phyloP scores from a whole-genome alignment of 2,113 vertebrate genomes.

The Bubo blakistoni region DNA sequence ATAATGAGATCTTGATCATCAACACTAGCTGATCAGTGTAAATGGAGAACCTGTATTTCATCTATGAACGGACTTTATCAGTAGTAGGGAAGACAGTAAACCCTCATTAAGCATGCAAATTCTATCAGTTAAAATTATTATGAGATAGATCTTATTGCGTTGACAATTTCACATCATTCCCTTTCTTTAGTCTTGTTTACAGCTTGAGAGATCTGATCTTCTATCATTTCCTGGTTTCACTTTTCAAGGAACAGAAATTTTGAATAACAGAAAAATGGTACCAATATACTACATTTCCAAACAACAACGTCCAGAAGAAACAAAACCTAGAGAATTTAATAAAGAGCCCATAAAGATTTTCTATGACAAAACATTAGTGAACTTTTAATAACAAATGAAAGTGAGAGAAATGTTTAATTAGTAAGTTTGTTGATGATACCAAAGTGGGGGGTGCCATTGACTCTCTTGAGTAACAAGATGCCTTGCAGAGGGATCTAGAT shows the following conservation, averaged over 20 bases:
- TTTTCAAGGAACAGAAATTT: background rate
- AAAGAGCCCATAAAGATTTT: background rate
- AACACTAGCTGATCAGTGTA: background rate
- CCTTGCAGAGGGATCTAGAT: background rate
- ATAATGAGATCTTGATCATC: background rate
- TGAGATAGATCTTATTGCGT: background rate
- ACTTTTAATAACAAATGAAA: background rate
- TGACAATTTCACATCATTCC: background rate
- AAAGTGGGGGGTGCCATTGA: background rate
- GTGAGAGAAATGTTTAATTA: background rate
- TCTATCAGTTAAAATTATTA: background rate
- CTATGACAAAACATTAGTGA: background rate
- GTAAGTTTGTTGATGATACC: background rate
- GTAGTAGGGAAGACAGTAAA: background rate
- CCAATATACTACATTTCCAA: background rate
- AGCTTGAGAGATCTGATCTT: background rate
- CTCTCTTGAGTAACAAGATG: background rate
- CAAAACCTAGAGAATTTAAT: background rate
- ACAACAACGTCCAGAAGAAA: background rate
- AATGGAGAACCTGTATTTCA: background rate
- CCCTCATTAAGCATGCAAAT: background rate
- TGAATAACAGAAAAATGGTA: background rate
- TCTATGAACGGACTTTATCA: background rate
- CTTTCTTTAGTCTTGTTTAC: background rate
- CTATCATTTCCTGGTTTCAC: background rate